Evolutionary conservation across 2,888 invertebrate species (phyloP).

Genomic region (Andrena marginata): DNA sequence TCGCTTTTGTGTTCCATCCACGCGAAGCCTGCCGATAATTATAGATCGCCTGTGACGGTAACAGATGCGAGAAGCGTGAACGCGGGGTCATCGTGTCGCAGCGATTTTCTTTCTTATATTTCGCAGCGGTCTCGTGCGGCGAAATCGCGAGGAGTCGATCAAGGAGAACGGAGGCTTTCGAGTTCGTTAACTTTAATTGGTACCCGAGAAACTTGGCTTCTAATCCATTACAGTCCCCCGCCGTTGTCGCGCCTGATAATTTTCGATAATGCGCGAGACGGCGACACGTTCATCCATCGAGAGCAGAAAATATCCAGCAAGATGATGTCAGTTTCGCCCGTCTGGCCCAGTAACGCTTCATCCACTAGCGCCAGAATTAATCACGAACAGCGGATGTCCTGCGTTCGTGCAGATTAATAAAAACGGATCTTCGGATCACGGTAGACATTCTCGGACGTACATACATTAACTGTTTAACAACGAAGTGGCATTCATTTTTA

Average conservation of each 20-base stretch:
- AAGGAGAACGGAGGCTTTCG: neutral
- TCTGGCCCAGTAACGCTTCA: conserved; percentile 15
- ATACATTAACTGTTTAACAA: too few relatives aligned
- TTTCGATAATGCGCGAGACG: neutral
- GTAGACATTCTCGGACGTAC: neutral
- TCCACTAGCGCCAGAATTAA: conserved; percentile 29
- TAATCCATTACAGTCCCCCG: neutral
- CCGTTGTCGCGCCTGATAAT: neutral
- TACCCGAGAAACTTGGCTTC: neutral
- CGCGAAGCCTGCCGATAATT: conserved; percentile 10
- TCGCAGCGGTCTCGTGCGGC: neutral
- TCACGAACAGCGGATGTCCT: conserved; percentile 19
- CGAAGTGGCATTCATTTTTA: too few relatives aligned
- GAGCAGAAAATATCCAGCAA: conserved; percentile 7
- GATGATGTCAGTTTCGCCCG: conserved; percentile 19
- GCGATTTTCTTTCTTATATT: conserved; percentile 9
- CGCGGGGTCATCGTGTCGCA: neutral
- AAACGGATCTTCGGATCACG: neutral
- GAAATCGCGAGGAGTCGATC: neutral
- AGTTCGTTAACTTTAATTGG: conserved; percentile 3
- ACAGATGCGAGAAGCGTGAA: neutral
- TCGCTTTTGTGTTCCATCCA: neutral
- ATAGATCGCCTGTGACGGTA: neutral
- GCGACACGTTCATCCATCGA: conserved; percentile 4
- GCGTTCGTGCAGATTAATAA: neutral